A percentile compares a stretch with the other conserved stretches of the same genome.
Conservation (phyloP, 2,797 vertebrate genomes). For the Pitangus sulphuratus region DNA sequence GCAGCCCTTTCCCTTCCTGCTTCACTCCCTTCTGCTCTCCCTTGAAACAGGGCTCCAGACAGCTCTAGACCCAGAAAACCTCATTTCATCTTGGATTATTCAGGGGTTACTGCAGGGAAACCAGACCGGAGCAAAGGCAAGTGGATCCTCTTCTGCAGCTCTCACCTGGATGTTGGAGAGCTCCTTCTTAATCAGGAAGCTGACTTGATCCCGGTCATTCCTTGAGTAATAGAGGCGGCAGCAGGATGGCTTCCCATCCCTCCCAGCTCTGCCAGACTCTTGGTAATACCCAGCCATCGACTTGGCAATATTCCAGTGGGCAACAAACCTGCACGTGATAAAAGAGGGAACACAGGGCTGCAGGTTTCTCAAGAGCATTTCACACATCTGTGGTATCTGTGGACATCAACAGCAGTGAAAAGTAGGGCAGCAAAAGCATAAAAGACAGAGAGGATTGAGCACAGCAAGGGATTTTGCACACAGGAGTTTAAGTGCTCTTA, state of each 20-base stretch:
- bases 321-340: slow-evolving; percentile 87
- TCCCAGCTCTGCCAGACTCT: slow-evolving; percentile 94
- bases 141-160: background rate
- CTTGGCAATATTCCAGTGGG: slow-evolving; percentile 98
- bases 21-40: background rate
- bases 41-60: background rate
- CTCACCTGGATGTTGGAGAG: slow-evolving; percentile 85
- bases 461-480: background rate
- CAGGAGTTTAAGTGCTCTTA: background rate
- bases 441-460: background rate
- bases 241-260: slow-evolving; percentile 89
- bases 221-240: slow-evolving; percentile 94
- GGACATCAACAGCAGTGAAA: background rate
- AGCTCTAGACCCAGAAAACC: background rate
- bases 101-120: background rate
- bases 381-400: background rate
- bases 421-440: background rate
- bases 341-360: background rate
- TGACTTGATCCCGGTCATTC: slow-evolving; percentile 87
- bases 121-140: background rate
- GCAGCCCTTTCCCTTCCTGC: background rate
- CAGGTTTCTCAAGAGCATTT: background rate
- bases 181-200: slow-evolving; percentile 92
- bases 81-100: background rate
- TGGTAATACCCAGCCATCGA: slow-evolving; percentile 98